Evolutionary conservation across 2,797 vertebrate genomes (phyloP).

Genomic region (Sardinella longiceps): DNA sequence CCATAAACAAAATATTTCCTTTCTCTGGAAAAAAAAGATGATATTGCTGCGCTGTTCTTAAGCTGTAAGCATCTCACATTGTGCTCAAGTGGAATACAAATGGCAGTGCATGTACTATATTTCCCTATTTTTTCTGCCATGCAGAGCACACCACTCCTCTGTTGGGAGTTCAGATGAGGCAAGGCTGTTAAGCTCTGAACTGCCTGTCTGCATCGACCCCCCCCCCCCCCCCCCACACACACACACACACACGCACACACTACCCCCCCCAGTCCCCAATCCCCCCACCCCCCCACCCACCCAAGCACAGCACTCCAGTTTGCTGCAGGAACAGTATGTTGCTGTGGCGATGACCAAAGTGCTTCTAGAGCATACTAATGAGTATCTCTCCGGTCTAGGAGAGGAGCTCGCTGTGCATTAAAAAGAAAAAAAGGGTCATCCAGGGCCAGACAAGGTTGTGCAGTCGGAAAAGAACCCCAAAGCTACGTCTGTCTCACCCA

Average conservation of each 20-base stretch:
- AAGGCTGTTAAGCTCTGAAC: not conserved
- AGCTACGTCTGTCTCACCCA: not conserved
- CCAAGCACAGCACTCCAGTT: not conserved
- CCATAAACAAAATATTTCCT: not conserved
- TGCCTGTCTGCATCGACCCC: not conserved
- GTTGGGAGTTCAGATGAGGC: not conserved
- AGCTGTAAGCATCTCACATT: not conserved
- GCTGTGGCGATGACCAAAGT: constrained; percentile 16
- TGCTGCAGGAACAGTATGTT: constrained; percentile 23
- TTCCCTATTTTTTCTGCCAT: not conserved
- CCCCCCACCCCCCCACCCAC: not conserved
- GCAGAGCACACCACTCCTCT: not conserved
- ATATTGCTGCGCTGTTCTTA: not conserved
- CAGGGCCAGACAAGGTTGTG: not conserved
- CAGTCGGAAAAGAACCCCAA: not conserved
- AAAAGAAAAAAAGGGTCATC: not conserved
- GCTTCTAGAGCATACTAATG: constrained; percentile 12
- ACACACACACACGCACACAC: no score
- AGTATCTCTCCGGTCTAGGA: not conserved
- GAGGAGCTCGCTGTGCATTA: not conserved
- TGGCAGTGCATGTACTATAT: not conserved
- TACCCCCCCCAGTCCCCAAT: no score
- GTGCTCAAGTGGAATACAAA: not conserved
- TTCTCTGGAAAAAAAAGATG: not conserved
- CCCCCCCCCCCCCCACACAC: not conserved